Evolutionary conservation across 2,113 vertebrate species (phyloP), one percentile per base, ranked within the genome.

Genomic region (Misgurnus anguillicaudatus): DNA sequence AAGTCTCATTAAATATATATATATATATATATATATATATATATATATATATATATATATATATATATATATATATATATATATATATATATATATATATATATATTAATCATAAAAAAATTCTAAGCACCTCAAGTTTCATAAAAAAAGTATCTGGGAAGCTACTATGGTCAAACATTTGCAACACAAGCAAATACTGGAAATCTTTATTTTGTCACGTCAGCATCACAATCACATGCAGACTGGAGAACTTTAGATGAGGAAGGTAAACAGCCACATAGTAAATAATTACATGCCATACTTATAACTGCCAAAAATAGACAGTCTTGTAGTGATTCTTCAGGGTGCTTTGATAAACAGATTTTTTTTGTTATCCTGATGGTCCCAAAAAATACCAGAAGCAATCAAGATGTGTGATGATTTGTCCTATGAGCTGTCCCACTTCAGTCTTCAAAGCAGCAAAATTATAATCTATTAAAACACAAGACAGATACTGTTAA

Each of bases 121-220:
- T 10, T 42, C 41, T 42, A 42, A 42, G 41, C 41, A 42, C 4
- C 16, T 3, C 1, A 53, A 1, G 24, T 31, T 31, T 31, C 24
- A 31, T 31, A 31, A 31, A 31, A 24, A 31, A 31, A 31, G 24
- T 31, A 31, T 31, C 24, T 31, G 1, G 3, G 24, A 31, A 31
- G 24, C 24, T 31, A 31, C 24, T 31, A 31, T 31, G 24, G 24
- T 31, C 24, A 31, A 31, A 31, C 24, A 31, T 2, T 31, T 31
- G 24, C 24, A 31, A 31, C 24, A n/a, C 53, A 57, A 19, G 38
- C 13, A 19, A 58, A 41, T 39, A 72, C 10, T 42, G n/a, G n/a
- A 58, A 31, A 60, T 36, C n/a, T 79, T 79, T 72, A 79, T 79
- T 79, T 79, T n/a, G 24, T 39, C 60, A 79, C 57, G 16, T 72